Evolutionary conservation across 2,888 invertebrate species (phyloP).

Genomic region (Hedychridium roseum): DNA sequence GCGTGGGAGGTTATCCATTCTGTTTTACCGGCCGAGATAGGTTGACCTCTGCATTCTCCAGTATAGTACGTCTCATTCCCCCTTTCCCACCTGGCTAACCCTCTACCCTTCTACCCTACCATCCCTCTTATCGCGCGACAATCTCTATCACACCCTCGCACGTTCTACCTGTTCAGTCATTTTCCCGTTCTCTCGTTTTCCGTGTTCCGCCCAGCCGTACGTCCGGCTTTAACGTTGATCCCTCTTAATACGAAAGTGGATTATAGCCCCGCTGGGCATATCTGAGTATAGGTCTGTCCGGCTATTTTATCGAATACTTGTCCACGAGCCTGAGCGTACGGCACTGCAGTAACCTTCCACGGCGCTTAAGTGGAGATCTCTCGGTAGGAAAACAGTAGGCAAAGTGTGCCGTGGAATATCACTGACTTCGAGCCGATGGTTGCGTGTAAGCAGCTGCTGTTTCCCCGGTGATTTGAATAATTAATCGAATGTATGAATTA

Average conservation of each 20-base stretch:
- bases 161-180: no score
- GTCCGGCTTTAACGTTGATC: conserved; percentile 1
- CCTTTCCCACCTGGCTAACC: background rate
- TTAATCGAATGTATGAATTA: no score
- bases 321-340: background rate
- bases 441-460: no score
- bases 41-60: background rate
- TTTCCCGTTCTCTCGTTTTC: no score
- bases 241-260: conserved; percentile 7
- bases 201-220: no score
- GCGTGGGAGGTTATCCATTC: background rate
- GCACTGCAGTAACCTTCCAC: conserved; percentile 1
- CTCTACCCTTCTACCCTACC: background rate
- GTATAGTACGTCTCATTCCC: background rate
- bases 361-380: background rate
- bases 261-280: background rate
- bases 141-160: no score
- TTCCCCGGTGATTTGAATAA: no score
- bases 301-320: conserved; percentile 7
- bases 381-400: conserved; percentile 3
- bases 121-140: no score
- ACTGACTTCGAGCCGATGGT: no score
- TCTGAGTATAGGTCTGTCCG: background rate
- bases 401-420: no score
- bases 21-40: background rate